Evolutionary conservation across 2,113 vertebrate genomes (phyloP), one percentile per base, ranked within the genome.

Genomic region (Romanogobio albipinnatus): DNA sequence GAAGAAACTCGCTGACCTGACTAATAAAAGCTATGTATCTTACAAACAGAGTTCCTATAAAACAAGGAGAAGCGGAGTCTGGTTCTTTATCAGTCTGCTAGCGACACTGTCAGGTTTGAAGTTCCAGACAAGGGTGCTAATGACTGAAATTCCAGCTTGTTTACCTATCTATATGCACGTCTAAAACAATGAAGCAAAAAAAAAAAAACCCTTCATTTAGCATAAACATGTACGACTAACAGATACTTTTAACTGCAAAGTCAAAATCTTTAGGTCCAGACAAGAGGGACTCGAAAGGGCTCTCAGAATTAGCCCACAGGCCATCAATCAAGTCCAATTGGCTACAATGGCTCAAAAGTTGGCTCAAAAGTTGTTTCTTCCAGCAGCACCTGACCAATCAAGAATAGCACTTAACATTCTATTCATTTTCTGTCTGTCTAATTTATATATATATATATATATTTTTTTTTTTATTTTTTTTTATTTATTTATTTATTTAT

Each of bases 1-100:
- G 49, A 75, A 83, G 53, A 73, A 53, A 45, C 45, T 78, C 56
- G 1, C 6, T 79, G 53, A 83, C n/a, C 17, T 39, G 13, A 62
- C 66, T 81, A 43, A 61, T 75, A 70, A 39, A 61, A 88, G 39
- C 6, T 36, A 77, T 17, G 56, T 13, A 64, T 68, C 36, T 68
- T 73, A 29, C 45, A 56, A 82, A 58, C 15, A 22, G 51, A 62
- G 70, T 39, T 62, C 19, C 33, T 71, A 19, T 71, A 14, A 71
- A 82, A 82, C 10, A n/a, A 39, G 11, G 1, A 64, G 45, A 1
- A 53, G 73, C 24, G 14, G 3, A 61, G 58, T 24, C 7, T 62
- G n/a, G n/a, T n/a, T 10, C 15, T 47, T 64, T 64, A 62, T 80
- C 11, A 4, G 53, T 19, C 22, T 43, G 39, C 8, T 71, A 71